Evolutionary conservation across 2,113 vertebrate genomes (phyloP).

Genomic region (Laticauda laticaudata): DNA sequence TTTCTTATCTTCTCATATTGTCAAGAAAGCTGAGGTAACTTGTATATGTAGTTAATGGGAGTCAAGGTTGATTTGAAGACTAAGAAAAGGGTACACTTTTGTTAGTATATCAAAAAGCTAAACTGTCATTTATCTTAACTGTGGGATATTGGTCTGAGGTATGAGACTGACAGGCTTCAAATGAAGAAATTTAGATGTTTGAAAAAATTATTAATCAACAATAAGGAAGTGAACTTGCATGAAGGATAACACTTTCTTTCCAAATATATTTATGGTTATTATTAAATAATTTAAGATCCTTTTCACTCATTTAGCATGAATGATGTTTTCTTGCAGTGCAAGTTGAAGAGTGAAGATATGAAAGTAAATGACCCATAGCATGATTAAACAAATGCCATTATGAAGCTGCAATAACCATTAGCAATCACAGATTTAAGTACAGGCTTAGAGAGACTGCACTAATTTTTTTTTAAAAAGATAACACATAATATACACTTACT

Average conservation of each 20-base stretch:
- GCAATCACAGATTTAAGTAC: neutral
- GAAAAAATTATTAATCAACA: neutral
- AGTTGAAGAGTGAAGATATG: neutral
- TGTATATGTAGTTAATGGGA: neutral
- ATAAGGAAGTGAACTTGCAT: neutral
- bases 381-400: conserved; percentile 3
- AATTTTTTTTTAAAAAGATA: neutral
- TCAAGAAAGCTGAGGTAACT: neutral
- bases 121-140: neutral
- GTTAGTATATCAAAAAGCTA: neutral
- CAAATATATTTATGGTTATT: neutral
- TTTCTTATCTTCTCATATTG: neutral
- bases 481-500: no score
- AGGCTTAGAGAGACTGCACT: neutral
- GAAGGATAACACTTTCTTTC: neutral
- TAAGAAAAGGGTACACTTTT: neutral
- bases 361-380: neutral
- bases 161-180: neutral
- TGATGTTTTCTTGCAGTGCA: neutral
- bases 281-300: neutral
- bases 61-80: neutral
- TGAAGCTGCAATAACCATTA: neutral
- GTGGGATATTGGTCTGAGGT: neutral
- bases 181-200: neutral
- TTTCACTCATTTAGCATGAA: neutral